These are phyloP conservation scores for Ptychochromis oligacanthus DNA, from an alignment of 2,113 vertebrate species.

Conservation along the genomic window DNA sequence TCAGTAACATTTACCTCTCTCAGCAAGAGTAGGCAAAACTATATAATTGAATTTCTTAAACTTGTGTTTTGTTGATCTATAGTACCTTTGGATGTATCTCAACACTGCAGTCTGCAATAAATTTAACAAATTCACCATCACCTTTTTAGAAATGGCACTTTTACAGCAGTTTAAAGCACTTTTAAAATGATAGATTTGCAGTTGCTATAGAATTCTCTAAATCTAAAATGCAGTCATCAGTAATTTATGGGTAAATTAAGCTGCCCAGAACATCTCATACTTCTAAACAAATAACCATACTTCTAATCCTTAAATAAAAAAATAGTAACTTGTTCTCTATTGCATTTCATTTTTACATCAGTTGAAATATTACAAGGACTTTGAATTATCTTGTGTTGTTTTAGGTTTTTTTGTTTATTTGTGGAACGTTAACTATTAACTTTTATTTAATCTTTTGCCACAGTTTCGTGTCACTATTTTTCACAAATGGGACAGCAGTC, in stretches of 20 bases:
- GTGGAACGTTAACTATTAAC: neutral
- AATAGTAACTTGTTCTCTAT: neutral
- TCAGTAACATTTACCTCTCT: too few species aligned
- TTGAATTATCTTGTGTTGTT: neutral
- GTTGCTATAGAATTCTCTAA: too few species aligned
- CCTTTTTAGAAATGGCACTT: neutral
- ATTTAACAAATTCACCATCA: neutral
- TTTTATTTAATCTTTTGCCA: neutral
- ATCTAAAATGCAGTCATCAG: neutral
- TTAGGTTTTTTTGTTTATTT: neutral
- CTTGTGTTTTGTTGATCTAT: neutral
- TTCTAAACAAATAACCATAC: neutral
- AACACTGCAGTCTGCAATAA: neutral
- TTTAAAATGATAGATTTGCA: too few species aligned
- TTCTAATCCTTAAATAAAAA: neutral
- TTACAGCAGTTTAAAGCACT: too few species aligned
- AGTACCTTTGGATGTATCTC: neutral
- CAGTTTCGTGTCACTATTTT: neutral
- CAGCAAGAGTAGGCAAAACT: too few species aligned
- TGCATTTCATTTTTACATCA: neutral
- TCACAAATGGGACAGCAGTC: conserved; percentile 21
- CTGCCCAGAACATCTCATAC: neutral
- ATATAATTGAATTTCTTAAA: too few species aligned
- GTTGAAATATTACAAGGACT: neutral
- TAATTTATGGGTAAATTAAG: neutral